These are phyloP conservation scores for Desmodus rotundus DNA, from an alignment of 2,113 vertebrate genomes.

Conservation along the genomic window DNA sequence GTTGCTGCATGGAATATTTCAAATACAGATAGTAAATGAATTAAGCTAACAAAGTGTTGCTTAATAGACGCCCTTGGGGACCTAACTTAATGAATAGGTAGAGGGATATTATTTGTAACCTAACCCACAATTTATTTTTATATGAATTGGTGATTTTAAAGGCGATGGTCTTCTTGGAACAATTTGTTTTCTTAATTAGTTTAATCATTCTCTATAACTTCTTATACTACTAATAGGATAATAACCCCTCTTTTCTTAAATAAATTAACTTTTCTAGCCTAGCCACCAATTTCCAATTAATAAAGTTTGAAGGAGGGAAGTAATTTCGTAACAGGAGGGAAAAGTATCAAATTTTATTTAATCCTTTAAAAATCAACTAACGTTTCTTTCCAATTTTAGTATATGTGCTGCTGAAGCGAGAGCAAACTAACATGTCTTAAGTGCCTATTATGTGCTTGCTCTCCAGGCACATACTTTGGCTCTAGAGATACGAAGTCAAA, in stretches of 20 bases:
- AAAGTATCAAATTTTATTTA: constrained; percentile 28
- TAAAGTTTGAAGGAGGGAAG: constrained; percentile 45
- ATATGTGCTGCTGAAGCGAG: too few relatives aligned
- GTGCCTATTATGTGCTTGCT: not conserved
- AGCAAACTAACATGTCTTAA: not conserved
- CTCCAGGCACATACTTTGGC: not conserved
- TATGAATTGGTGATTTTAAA: constrained; percentile 62
- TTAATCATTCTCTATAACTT: constrained; percentile 64
- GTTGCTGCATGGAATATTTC: constrained; percentile 53
- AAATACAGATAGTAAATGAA: constrained; percentile 60
- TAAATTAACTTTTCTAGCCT: constrained; percentile 61
- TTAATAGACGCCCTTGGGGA: constrained; percentile 63
- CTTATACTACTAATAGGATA: constrained; percentile 50
- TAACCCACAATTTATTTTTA: constrained; percentile 66
- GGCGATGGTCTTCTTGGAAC: constrained; percentile 58
- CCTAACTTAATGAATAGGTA: constrained; percentile 67
- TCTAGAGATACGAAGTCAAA: not conserved
- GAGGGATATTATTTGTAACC: constrained; percentile 56
- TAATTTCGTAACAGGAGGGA: not conserved
- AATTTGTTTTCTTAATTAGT: constrained; percentile 74
- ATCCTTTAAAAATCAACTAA: constrained; percentile 29
- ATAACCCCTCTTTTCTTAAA: constrained; percentile 43
- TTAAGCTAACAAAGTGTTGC: constrained; percentile 48
- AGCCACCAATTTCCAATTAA: constrained; percentile 58
- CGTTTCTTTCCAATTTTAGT: not conserved